Conservation (phyloP, 2,888 invertebrate genomes). For the Idaea biselata region DNA sequence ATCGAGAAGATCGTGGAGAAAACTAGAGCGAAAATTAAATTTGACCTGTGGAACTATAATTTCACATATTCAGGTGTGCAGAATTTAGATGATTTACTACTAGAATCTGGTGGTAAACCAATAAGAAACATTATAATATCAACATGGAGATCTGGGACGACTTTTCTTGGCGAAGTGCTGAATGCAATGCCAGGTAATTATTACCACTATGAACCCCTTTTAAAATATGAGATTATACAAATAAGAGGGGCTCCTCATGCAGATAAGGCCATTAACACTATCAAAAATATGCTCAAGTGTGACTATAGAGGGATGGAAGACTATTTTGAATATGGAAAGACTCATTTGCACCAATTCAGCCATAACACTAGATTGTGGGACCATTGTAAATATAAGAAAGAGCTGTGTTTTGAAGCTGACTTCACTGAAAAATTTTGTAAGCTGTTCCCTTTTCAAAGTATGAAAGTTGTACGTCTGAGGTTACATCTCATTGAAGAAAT, state of each 20-base stretch:
- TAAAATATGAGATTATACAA: slow-evolving; percentile 91
- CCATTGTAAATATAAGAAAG: slow-evolving; percentile 84
- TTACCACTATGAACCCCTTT: slow-evolving; percentile 94
- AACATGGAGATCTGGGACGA: slow-evolving; percentile 95
- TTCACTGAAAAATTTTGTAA: slow-evolving; percentile 90
- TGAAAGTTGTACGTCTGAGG: slow-evolving; percentile 91
- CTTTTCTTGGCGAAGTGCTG: slow-evolving; percentile 92
- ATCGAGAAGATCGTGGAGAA: slow-evolving; percentile 64
- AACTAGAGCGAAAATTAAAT: slow-evolving; percentile 58
- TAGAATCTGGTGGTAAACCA: slow-evolving; percentile 86
- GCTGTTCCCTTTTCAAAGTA: slow-evolving; percentile 92
- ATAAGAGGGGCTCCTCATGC: slow-evolving; percentile 87
- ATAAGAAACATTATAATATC: slow-evolving; percentile 89
- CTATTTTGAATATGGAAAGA: slow-evolving; percentile 89
- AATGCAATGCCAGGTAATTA: slow-evolving; percentile 92
- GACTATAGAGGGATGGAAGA: slow-evolving; percentile 87
- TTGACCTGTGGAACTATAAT: slow-evolving; percentile 64
- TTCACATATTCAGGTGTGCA: slow-evolving; percentile 62
- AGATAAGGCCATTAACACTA: slow-evolving; percentile 83
- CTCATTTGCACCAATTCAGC: slow-evolving; percentile 89
- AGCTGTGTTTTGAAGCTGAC: slow-evolving; percentile 72
- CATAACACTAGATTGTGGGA: slow-evolving; percentile 93
- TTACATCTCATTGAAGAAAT: slow-evolving; percentile 86
- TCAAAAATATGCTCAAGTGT: slow-evolving; percentile 88
- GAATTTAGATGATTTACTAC: slow-evolving; percentile 84